Evolutionary conservation across 2,888 invertebrate species (phyloP).

Genomic region (Drosophila sordidapex): DNA sequence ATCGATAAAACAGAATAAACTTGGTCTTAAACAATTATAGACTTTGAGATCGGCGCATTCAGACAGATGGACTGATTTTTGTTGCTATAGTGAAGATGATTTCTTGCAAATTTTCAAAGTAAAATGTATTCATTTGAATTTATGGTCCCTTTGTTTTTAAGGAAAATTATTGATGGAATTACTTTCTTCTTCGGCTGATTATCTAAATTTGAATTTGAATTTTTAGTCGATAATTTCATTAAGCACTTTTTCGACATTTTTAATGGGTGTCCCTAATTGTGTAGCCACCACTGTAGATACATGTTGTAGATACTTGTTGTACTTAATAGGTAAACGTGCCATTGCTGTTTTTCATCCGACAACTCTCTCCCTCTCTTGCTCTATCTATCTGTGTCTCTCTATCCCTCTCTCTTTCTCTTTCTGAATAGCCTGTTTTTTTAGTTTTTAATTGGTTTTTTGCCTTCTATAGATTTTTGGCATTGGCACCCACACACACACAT

Average conservation of each 20-base stretch:
- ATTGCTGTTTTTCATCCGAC: slow-evolving; percentile 28
- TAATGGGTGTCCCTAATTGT: not conserved
- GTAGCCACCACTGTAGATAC: not conserved
- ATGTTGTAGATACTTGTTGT: slow-evolving; percentile 59
- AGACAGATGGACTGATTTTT: not conserved
- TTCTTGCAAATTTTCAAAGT: not conserved
- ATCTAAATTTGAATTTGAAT: no score
- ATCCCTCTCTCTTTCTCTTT: slow-evolving; percentile 1
- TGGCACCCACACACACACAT: slow-evolving; percentile 47
- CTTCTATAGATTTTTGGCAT: slow-evolving; percentile 54
- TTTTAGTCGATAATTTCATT: not conserved
- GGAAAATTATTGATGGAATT: not conserved
- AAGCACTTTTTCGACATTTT: not conserved
- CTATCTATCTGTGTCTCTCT: not conserved
- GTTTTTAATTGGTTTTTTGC: slow-evolving; percentile 50
- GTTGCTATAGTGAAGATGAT: not conserved
- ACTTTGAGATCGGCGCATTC: not conserved
- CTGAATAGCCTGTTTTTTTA: slow-evolving; percentile 14
- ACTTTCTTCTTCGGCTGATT: not conserved
- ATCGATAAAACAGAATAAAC: not conserved
- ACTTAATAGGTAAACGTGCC: slow-evolving; percentile 55
- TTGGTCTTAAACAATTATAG: not conserved
- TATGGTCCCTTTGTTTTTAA: not conserved
- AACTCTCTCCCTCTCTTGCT: slow-evolving; percentile 13
- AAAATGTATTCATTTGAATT: not conserved